Evolutionary conservation across 2,888 invertebrate genomes (phyloP), one percentile per base, ranked within the genome.

Genomic region (Tachina fera): DNA sequence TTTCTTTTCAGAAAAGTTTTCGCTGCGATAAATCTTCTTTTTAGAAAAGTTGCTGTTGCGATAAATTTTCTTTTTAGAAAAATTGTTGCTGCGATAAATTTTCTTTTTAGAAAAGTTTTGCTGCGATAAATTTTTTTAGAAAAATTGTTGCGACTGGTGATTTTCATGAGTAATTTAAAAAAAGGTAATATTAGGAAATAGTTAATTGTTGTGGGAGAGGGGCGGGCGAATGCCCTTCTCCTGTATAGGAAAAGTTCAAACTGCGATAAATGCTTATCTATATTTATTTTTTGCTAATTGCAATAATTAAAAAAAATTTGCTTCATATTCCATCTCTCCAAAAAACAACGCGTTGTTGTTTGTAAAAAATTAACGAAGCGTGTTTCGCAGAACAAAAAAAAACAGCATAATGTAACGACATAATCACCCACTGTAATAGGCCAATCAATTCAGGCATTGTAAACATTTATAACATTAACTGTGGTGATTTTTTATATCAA

Each of bases 381-480:
- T 90, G 86, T 88, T 88, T 60, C 53, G 75, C 14, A 19, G 67
- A 39, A 53, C 22, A 63, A 70, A 84, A 80, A 70, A 74, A n/a
- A 75, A 0, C 43, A 82, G 51, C 65, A 71, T 53, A 75, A 79
- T 75, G 45, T 82, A 79, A 86, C 85, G 78, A 91, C 77, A 82
- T 91, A 91, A 91, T 91, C 91, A 91, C 91, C 91, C 89, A 89
- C 89, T 90, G 91, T 92, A 92, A 92, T 92, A 92, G 92, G 92
- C 92, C 92, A 92, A 92, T 92, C 92, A 92, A 92, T 92, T 90
- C 90, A 89, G 89, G 88, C 90, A 90, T 90, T 90, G 91, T 90
- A 89, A 90, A 87, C 89, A 91, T 91, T 91, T 91, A 90, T 91
- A 87, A 89, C 87, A 79, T 85, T 83, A 79, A 72, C 74, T 81